These are phyloP conservation scores for Onychomys leucogaster DNA, from an alignment of 2,797 vertebrate species.

Conservation along the genomic window DNA sequence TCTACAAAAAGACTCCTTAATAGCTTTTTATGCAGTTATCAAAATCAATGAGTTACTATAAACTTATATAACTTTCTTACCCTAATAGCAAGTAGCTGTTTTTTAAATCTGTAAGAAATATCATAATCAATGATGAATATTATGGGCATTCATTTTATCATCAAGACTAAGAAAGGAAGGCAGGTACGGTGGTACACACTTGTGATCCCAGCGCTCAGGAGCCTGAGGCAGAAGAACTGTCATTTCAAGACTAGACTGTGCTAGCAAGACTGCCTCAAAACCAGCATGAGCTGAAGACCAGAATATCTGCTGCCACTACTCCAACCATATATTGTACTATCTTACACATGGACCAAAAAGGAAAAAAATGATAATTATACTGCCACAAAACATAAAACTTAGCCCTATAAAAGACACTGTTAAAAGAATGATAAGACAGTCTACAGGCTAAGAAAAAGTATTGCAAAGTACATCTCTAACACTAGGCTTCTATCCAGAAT, in stretches of 20 bases:
- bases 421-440: neutral
- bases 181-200: neutral
- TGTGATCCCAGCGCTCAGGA: neutral
- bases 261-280: neutral
- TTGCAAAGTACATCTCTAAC: neutral
- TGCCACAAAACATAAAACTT: slow-evolving; percentile 38
- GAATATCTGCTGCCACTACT: neutral
- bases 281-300: neutral
- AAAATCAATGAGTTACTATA: slow-evolving; percentile 22
- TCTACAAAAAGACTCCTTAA: neutral
- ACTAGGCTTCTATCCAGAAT: slow-evolving; percentile 23
- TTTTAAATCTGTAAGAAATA: neutral
- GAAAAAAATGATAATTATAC: neutral
- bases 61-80: slow-evolving; percentile 50
- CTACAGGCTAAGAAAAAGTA: neutral
- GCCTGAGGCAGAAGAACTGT: neutral
- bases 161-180: neutral
- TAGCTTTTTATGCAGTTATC: slow-evolving; percentile 40
- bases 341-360: neutral
- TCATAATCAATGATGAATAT: neutral
- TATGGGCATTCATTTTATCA: slow-evolving; percentile 31
- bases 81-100: slow-evolving; percentile 19
- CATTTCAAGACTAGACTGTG: neutral
- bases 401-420: neutral
- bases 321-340: neutral